Base-by-base conservation (phyloP, 2,113 vertebrate species). In the Hemibagrus wyckioides region DNA sequence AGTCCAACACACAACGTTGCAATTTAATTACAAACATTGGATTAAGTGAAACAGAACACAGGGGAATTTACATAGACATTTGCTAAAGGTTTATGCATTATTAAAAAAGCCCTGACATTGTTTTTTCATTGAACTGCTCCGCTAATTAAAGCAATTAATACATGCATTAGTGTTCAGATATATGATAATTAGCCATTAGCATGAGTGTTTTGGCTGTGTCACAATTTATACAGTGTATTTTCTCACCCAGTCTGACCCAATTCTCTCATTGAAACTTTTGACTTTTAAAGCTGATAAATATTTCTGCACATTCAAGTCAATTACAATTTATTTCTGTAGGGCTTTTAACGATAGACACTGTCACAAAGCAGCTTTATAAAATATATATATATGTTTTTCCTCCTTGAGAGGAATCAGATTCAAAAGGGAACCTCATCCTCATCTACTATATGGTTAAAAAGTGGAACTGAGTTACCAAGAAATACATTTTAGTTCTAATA, bases 61-160 rank as follows among this genome's bases (percentile, higher is more conserved):
- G 91, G 93, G 93, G 94, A 94, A 90, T 90, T 91, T 90, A 90
- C 90, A 91, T 82, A 89, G 84, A 77, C 91, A 87, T 86, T 76
- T 85, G 85, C 90, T 87, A 81, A 89, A 90, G 90, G 89, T 91
- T 63, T 87, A 93, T 92, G 92, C 92, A 83, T 87, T 92, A 92
- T 92, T 93, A 92, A 91, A 90, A n/a, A 52, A 88, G 92, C 91
- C 92, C 93, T 92, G 94, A 93, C 93, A 93, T 92, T 94, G 93
- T 93, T 93, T 94, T 94, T 93, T 94, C 94, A 93, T 94, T 95
- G 91, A 94, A 94, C 95, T 94, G 92, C 92, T 94, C 93, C 92
- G 91, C 94, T 95, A 95, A 95, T 95, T 91, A 94, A 95, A 93
- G 91, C 94, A 94, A 94, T 95, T 95, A 94, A 94, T 94, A 93